Evolutionary conservation across 2,888 invertebrate genomes (phyloP), one percentile per base, ranked within the genome.

Genomic region (Drosophila nr. perissopoda): DNA sequence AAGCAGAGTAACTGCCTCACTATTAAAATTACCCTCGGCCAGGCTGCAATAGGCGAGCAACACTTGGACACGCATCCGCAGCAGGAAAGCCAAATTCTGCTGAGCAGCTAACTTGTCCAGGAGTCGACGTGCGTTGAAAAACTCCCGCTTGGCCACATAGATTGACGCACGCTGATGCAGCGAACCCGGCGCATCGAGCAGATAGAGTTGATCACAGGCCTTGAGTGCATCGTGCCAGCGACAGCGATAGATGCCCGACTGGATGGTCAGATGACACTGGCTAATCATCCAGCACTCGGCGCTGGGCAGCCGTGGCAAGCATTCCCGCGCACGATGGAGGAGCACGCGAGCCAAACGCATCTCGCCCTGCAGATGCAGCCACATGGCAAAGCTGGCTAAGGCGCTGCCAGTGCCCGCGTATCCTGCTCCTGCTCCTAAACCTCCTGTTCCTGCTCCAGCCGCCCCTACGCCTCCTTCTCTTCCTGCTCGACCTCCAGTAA

Each of bases 161-260:
- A 94, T 84, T 6, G 93, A 81, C 0, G 93, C 93, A 29, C 92
- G 92, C 79, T 94, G 93, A 13, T 96, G 92, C 76, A 95, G 94
- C 73, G 96, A 95, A 81, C 96, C 95, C 93, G 95, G 94, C 85
- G 95, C 93, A 87, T 96, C 95, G 0, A 96, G 93, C 0, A 96
- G 94, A 49, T 95, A 95, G 48, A 97, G 93, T 89, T 95, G 96
- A 66, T 94, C 94, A 72, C 96, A 96, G 52, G 95, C 95, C 75
- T 94, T 94, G 60, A 96, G 95, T 0, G 97, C 96, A 76, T 95
- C 95, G 58, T 94, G 94, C 95, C 96, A 96, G 88, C 95, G 95
- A 66, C 93, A 92, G 4, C 91, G 93, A 79, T 94, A 93, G 25
- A 94, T 92, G 3, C 92, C 91, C 34, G 92, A 94, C 2, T 93